phyloP scores from a whole-genome alignment of 2,888 invertebrate species.

The Diarsia rubi region DNA sequence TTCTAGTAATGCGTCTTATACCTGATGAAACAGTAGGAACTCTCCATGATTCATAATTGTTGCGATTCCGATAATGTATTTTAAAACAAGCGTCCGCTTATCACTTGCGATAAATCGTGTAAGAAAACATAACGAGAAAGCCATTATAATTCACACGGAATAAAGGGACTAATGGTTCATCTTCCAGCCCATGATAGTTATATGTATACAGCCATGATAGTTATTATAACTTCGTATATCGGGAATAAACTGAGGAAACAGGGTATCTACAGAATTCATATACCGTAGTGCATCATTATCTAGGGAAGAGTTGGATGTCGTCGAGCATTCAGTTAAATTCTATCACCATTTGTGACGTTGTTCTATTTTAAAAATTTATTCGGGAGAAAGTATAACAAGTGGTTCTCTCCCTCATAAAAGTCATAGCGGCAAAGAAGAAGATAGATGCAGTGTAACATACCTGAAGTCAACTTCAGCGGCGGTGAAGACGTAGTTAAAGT shows the following conservation, averaged over 20 bases:
- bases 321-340: neutral
- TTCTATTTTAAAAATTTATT: no score
- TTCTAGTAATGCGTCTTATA: neutral
- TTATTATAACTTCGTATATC: neutral
- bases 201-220: neutral
- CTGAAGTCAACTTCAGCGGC: slow-evolving; percentile 90
- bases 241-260: neutral
- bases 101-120: slow-evolving; percentile 48
- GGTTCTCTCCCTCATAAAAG: no score
- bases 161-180: neutral
- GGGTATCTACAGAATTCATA: neutral
- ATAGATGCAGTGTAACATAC: slow-evolving; percentile 71
- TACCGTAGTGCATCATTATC: neutral
- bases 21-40: neutral
- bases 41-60: neutral
- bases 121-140: slow-evolving; percentile 30
- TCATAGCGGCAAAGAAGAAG: neutral
- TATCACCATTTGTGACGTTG: no score
- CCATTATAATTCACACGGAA: no score
- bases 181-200: neutral
- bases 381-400: no score
- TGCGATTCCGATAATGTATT: slow-evolving; percentile 7
- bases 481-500: slow-evolving; percentile 90
- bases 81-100: slow-evolving; percentile 45
- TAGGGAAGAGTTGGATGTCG: neutral